Base-by-base conservation (phyloP, 2,797 vertebrate species). In the Aquila chrysaetos region DNA sequence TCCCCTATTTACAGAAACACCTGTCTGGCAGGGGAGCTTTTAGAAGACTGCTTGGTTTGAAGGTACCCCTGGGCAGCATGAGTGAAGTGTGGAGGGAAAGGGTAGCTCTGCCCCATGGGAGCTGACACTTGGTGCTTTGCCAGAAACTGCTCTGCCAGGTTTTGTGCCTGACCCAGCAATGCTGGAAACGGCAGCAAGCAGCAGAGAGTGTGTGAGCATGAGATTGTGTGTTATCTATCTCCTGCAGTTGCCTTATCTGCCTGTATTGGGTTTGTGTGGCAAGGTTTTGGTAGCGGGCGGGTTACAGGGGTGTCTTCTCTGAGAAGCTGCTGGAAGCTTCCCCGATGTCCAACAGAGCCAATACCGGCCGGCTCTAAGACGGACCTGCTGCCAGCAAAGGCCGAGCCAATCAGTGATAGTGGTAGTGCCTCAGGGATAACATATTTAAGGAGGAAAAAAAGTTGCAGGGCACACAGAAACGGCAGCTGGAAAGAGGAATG, bases 181-280 rank as follows among this genome's bases (percentile, higher is more conserved):
- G 57, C 53, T 88, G 79, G 75, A 10, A 85, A 10, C 3, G 1
- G 22, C 74, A 39, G 44, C 35, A 23, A 51, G 43, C 49, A 68
- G 44, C 82, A 39, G 59, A 2, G 22, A 33, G 91, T 43, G 86
- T 84, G 92, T 0, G 0, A 30, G 51, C 0, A 0, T 0, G 18
- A 80, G 88, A 72, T 6, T 20, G 65, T 2, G 30, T 7, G 4
- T 69, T 53, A 75, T 16, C 81, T 56, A 74, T 13, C 86, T 63
- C 43, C 43, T 60, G 56, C 59, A 56, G 70, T 51, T 73, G 65
- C 75, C 28, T 53, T 31, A 41, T 35, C 67, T 51, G 46, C 23
- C 51, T 53, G 6, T 53, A 53, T 53, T 53, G 51, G 51, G 16
- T 53, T 53, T 53, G 51, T 18, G 51, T 53, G 51, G 51, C 51